Evolutionary conservation across 1,140 invertebrate species (phyloP).

Genomic region (Tetranychus urticae): DNA sequence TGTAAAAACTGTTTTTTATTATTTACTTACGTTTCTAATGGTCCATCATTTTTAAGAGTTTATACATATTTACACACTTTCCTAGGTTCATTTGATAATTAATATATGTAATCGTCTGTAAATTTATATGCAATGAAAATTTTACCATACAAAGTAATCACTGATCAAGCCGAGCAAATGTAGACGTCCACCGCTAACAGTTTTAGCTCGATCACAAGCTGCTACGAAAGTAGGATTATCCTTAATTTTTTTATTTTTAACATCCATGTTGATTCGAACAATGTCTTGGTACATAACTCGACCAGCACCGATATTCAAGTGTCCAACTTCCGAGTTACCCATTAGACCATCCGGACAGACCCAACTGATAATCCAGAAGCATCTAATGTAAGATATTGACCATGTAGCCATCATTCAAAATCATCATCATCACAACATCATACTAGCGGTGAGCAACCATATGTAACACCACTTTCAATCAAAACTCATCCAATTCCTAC

Average conservation of each 20-base stretch:
- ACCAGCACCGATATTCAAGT: conserved; percentile 28
- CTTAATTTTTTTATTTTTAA: conserved; percentile 18
- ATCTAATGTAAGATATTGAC: conserved; percentile 22
- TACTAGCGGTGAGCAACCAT: not conserved
- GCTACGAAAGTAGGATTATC: conserved; percentile 19
- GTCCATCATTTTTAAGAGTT: too few species aligned
- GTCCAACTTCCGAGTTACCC: conserved; percentile 29
- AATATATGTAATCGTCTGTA: too few species aligned
- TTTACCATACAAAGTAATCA: too few species aligned
- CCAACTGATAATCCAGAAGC: conserved; percentile 26
- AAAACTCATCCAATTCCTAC: not conserved
- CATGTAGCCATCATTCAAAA: conserved; percentile 11
- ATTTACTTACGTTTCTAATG: too few species aligned
- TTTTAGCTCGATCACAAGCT: conserved; percentile 20
- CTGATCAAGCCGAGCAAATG: conserved; percentile 24
- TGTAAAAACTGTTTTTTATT: too few species aligned
- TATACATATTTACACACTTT: too few species aligned
- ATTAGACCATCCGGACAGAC: conserved; percentile 24
- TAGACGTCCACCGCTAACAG: conserved; percentile 18
- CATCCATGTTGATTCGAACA: conserved; percentile 24
- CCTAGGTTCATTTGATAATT: too few species aligned
- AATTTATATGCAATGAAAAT: too few species aligned
- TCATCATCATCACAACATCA: not conserved
- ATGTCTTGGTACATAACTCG: conserved; percentile 28
- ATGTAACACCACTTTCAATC: not conserved